Base-by-base conservation (phyloP, 2,888 invertebrate genomes). In the Agrenia bidenticulata region DNA sequence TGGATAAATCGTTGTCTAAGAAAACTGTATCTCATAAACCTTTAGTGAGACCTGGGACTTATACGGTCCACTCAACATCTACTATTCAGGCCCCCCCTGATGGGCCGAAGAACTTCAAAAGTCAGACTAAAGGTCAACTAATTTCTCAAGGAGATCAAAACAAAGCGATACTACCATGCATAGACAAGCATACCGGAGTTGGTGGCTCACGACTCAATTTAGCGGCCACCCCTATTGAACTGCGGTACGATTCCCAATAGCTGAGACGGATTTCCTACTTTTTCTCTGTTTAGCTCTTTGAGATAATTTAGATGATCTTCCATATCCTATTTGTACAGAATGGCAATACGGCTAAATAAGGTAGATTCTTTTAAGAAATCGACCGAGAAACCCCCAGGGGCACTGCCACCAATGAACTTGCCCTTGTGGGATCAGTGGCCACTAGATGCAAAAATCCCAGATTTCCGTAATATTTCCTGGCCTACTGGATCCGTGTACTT, bases 401-500 rank as follows among this genome's bases (percentile, higher is more conserved):
- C 5, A 41, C 24, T 24, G 5, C n/a, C 21, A 5, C 13, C 7
- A 7, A 23, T 19, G 13, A 13, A 15, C 13, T 5, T 45, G 2
- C 58, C 58, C 2, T 4, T 26, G 11, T 64, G 64, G 67, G 59
- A 49, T 26, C 24, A 58, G 11, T 32, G 42, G 23, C 57, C 64
- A 27, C 51, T 64, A n/a, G 61, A 64, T 37, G 24, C 57, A 2
- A 64, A 67, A 39, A 45, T 67, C 5, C 67, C 67, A 1, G 67
- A 67, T 32, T 24, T 54, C 24, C 56, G 67, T 1, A 19, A 56
- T 19, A 19, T 21, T n/a, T 45, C 49, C 1, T 45, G 45, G 49
- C 58, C 58, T 1, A n/a, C 21, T 21, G 64, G 64, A 2, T 27
- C 42, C 1, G 32, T 67, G 19, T 64, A 61, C 21, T 67, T 64